These are phyloP conservation scores for Lycocerus yunnanus DNA, from an alignment of 2,888 invertebrate species.

Conservation along the genomic window DNA sequence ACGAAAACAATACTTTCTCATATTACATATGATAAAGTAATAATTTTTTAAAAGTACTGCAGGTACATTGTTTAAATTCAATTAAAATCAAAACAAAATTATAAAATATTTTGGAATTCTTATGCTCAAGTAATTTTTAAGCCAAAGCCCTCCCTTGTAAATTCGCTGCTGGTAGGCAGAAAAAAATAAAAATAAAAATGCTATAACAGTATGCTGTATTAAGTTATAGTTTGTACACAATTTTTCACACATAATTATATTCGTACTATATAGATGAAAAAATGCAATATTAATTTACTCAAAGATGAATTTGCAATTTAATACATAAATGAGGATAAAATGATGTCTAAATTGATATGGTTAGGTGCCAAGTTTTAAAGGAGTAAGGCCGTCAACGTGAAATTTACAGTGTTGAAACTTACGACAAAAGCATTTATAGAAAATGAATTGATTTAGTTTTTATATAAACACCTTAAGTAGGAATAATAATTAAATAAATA, in stretches of 20 bases:
- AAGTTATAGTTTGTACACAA: constrained; percentile 39
- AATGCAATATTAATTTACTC: constrained; percentile 36
- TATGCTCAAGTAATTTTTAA: too few relatives aligned
- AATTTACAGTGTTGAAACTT: constrained; percentile 29
- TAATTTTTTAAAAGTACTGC: too few relatives aligned
- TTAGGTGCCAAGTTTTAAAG: constrained; percentile 37
- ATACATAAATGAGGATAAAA: constrained; percentile 33
- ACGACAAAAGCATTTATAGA: constrained; percentile 29
- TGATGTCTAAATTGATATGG: constrained; percentile 40
- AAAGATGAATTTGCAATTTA: constrained; percentile 29
- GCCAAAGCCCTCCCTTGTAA: too few relatives aligned
- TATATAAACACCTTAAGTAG: constrained; percentile 22
- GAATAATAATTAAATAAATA: constrained; percentile 27
- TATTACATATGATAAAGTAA: too few relatives aligned
- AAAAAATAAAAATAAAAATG: constrained; percentile 13
- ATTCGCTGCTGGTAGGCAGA: not conserved
- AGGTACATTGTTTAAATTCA: too few relatives aligned
- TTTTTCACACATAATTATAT: constrained; percentile 38
- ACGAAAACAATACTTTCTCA: too few relatives aligned
- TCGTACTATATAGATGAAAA: constrained; percentile 38
- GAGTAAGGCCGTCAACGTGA: constrained; percentile 38
- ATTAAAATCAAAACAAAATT: too few relatives aligned
- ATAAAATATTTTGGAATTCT: too few relatives aligned
- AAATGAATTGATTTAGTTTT: constrained; percentile 22
- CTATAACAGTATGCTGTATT: constrained; percentile 40